phyloP scores from a whole-genome alignment of 2,888 invertebrate genomes.

The Tuta absoluta region DNA sequence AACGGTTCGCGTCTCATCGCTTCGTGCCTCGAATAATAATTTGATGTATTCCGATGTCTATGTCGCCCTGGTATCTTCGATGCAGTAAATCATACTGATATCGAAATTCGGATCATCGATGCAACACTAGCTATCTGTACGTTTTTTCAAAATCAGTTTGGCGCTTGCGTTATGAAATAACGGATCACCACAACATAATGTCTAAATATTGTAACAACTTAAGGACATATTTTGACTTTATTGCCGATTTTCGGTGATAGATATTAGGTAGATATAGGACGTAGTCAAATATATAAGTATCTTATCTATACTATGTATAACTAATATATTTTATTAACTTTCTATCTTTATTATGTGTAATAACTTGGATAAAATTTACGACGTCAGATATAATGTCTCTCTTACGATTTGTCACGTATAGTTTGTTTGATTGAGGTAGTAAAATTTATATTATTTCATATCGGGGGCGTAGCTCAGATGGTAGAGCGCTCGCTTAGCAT shows the following conservation, averaged over 20 bases:
- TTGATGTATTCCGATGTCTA: neutral
- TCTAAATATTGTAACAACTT: too few relatives aligned
- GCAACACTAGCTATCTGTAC: too few relatives aligned
- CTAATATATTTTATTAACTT: too few relatives aligned
- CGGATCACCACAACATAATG: too few relatives aligned
- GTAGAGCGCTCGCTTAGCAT: slow-evolving; percentile 78
- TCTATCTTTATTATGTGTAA: neutral
- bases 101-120: neutral
- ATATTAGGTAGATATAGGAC: too few relatives aligned
- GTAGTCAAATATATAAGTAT: too few relatives aligned
- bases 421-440: neutral
- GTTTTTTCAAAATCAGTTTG: too few relatives aligned
- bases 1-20: slow-evolving; percentile 19
- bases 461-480: slow-evolving; percentile 74
- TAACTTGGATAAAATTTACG: neutral
- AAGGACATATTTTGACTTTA: too few relatives aligned
- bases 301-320: too few relatives aligned
- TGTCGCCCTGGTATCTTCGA: slow-evolving; percentile 20
- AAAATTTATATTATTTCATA: neutral
- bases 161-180: too few relatives aligned
- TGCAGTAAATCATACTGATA: slow-evolving; percentile 18
- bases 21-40: slow-evolving; percentile 17
- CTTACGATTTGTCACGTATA: neutral
- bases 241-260: too few relatives aligned
- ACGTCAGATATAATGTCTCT: neutral